Evolutionary conservation across 2,888 invertebrate species (phyloP).

Genomic region (Drosophila paracracens): DNA sequence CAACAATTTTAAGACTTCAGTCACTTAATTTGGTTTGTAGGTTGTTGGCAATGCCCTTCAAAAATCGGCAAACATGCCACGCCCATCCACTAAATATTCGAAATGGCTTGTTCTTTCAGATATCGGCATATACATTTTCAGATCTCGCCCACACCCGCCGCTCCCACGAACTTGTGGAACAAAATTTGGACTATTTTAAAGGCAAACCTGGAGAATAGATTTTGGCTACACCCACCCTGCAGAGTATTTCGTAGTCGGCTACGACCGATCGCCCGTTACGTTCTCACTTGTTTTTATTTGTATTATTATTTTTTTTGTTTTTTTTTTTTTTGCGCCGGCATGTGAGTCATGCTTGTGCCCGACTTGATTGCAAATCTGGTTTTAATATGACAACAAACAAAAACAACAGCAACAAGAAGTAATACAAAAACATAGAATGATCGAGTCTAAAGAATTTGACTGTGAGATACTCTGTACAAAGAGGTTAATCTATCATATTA

Average conservation of each 20-base stretch:
- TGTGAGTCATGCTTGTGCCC: slow-evolving; percentile 67
- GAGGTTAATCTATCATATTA: not conserved
- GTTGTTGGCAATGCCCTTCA: no score
- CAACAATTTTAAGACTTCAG: not conserved
- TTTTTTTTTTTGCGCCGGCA: slow-evolving; percentile 63
- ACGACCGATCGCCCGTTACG: not conserved
- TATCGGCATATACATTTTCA: no score
- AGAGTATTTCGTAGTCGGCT: not conserved
- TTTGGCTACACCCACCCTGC: not conserved
- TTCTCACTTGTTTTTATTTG: slow-evolving; percentile 31
- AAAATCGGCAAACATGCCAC: no score
- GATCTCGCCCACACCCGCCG: no score
- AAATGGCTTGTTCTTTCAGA: not conserved
- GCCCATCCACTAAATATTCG: not conserved
- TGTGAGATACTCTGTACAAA: not conserved
- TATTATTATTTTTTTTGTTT: slow-evolving; percentile 27
- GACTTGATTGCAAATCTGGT: slow-evolving; percentile 79
- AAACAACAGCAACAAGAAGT: slow-evolving; percentile 9
- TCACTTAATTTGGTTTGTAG: no score
- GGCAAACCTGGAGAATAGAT: no score
- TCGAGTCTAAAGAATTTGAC: not conserved
- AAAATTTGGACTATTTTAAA: no score
- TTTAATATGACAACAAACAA: slow-evolving; percentile 78
- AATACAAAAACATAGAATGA: slow-evolving; percentile 6
- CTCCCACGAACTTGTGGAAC: not conserved